Conservation (phyloP, 37 sponge, comb jelly and placozoan genomes). For the Theonella swinhoei region DNA sequence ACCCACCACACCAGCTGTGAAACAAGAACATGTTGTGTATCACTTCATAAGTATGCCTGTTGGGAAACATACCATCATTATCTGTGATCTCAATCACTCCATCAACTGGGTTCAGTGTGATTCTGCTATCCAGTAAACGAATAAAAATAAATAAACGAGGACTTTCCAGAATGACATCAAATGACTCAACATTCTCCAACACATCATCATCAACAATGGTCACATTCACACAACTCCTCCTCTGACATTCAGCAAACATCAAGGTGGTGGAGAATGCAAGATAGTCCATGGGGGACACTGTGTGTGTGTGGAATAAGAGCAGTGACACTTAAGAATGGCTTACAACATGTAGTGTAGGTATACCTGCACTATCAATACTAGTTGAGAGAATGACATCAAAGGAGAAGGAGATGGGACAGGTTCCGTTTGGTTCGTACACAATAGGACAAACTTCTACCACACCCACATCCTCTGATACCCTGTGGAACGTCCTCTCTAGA, state of each 20-base stretch:
- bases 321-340: neutral
- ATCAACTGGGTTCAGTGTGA: neutral
- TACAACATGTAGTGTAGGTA: neutral
- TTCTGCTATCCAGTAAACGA: neutral
- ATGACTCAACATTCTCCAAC: neutral
- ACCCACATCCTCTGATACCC: neutral
- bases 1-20: neutral
- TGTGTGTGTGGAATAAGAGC: neutral
- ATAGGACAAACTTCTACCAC: neutral
- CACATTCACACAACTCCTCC: neutral
- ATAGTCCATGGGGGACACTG: conserved; percentile 2
- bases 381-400: neutral
- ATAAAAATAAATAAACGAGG: neutral
- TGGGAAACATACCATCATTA: neutral
- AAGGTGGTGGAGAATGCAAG: neutral
- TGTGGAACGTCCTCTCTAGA: neutral
- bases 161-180: neutral
- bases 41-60: no score
- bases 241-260: conserved; percentile 11
- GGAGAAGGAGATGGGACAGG: neutral
- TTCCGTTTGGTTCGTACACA: neutral
- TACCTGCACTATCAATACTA: neutral
- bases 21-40: no score
- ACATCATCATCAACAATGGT: neutral
- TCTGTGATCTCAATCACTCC: neutral